Evolutionary conservation across 1,140 invertebrate species (phyloP).

Genomic region (Drosophila pseudoananassae): DNA sequence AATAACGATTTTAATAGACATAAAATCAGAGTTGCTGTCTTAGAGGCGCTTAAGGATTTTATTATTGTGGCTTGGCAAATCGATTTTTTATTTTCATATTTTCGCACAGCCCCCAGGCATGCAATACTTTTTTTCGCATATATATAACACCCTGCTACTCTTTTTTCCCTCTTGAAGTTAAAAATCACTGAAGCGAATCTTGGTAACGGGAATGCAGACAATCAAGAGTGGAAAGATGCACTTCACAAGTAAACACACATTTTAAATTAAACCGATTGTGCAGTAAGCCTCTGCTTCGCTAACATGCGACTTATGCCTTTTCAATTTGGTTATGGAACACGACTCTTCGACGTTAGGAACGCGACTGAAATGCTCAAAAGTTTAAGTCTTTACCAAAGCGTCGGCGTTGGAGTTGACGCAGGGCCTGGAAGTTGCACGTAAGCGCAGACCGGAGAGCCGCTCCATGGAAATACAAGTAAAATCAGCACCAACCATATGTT

Average conservation of each 20-base stretch:
- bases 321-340: constrained; percentile 30
- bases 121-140: constrained; percentile 69
- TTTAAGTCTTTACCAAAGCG: constrained; percentile 47
- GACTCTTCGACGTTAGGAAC: constrained; percentile 74
- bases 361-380: constrained; percentile 59
- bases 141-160: constrained; percentile 29
- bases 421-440: constrained; percentile 62
- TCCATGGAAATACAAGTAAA: constrained; percentile 16
- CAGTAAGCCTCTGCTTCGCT: constrained; percentile 43
- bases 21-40: constrained; percentile 1
- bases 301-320: constrained; percentile 23
- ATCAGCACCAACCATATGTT: constrained; percentile 48
- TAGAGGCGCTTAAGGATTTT: constrained; percentile 20
- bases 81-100: constrained; percentile 76
- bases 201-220: constrained; percentile 24
- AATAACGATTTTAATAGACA: constrained; percentile 22
- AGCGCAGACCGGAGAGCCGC: constrained; percentile 24
- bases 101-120: constrained; percentile 61
- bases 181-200: constrained; percentile 65
- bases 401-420: constrained; percentile 80
- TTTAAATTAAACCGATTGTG: constrained; percentile 52
- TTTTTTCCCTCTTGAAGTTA: constrained; percentile 7
- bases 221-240: constrained; percentile 28
- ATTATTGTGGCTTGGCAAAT: constrained; percentile 54
- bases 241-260: constrained; percentile 67